phyloP scores from a whole-genome alignment of 2,797 vertebrate species.

The Thamnophis elegans region DNA sequence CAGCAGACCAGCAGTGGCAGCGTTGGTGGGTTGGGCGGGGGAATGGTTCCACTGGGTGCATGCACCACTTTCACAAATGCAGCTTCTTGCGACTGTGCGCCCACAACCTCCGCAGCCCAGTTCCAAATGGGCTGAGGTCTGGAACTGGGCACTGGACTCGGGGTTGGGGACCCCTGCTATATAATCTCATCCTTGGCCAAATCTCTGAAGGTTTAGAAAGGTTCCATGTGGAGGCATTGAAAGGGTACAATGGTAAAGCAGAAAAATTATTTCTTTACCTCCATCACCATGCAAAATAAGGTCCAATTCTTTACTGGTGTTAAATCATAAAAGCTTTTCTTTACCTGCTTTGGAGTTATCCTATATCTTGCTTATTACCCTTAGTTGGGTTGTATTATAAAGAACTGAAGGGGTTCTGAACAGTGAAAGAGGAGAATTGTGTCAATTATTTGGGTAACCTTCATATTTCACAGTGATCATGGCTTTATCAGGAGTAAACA shows the following conservation, averaged over 20 bases:
- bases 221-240: neutral
- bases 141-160: no score
- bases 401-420: neutral
- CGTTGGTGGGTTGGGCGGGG: no score
- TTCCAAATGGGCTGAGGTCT: no score
- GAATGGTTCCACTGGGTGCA: no score
- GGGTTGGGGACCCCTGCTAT: no score
- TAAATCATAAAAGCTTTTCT: neutral
- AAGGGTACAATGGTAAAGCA: neutral
- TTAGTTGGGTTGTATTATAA: neutral
- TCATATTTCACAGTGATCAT: neutral
- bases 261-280: neutral
- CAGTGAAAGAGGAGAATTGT: neutral
- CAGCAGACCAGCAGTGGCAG: no score
- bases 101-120: no score
- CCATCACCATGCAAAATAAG: neutral
- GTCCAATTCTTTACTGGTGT: neutral
- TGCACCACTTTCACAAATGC: no score
- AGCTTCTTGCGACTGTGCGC: no score
- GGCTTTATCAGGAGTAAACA: neutral
- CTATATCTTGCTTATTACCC: neutral
- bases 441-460: neutral
- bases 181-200: neutral
- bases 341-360: neutral
- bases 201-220: neutral